phyloP scores from a whole-genome alignment of 2,888 invertebrate genomes.

The Hydriomena furcata region DNA sequence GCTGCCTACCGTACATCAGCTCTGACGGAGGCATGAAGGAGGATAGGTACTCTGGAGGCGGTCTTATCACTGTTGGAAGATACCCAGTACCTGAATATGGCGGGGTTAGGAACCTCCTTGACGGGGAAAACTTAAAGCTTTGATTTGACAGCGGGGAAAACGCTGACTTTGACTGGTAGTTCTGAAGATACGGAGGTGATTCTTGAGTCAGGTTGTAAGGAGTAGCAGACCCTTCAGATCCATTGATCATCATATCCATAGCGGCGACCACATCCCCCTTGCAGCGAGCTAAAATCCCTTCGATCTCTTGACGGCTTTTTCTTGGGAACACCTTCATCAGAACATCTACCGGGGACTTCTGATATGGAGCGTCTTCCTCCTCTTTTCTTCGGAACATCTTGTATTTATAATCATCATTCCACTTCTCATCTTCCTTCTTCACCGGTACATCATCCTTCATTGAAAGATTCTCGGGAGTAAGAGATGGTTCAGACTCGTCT shows the following conservation, averaged over 20 bases:
- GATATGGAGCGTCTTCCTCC: slow-evolving; percentile 57
- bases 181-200: slow-evolving; percentile 72
- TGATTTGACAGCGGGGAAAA: slow-evolving; percentile 89
- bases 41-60: slow-evolving; percentile 76
- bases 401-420: slow-evolving; percentile 74
- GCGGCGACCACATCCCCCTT: slow-evolving; percentile 96
- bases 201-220: slow-evolving; percentile 70
- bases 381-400: slow-evolving; percentile 68
- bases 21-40: slow-evolving; percentile 76
- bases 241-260: slow-evolving; percentile 94
- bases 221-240: slow-evolving; percentile 65
- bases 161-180: slow-evolving; percentile 87
- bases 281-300: slow-evolving; percentile 91
- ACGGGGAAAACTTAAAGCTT: slow-evolving; percentile 85
- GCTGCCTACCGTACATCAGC: slow-evolving; percentile 73
- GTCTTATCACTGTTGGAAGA: slow-evolving; percentile 89
- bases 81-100: slow-evolving; percentile 93
- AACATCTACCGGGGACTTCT: slow-evolving; percentile 93
- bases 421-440: slow-evolving; percentile 78
- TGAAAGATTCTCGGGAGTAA: slow-evolving; percentile 92
- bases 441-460: slow-evolving; percentile 86
- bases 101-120: slow-evolving; percentile 91
- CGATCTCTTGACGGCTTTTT: slow-evolving; percentile 93
- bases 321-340: slow-evolving; percentile 95
- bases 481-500: slow-evolving; percentile 79